Base-by-base conservation (phyloP, 2,888 invertebrate species). In the Plusia festucae region DNA sequence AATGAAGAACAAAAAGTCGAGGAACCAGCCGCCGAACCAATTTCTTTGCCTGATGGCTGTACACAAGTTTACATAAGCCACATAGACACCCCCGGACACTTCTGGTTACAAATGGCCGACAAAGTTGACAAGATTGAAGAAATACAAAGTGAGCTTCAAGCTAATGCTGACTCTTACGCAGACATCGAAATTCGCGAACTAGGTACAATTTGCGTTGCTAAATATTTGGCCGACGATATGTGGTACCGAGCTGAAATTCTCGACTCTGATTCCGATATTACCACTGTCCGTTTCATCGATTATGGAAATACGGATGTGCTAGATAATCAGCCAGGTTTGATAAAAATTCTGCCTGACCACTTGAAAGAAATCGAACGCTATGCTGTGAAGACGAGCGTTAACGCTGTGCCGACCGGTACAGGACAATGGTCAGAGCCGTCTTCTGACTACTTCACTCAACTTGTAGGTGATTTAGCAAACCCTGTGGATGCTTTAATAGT, bases 241-340 rank as follows among this genome's bases (percentile, higher is more conserved):
- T 99, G 99, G 99, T 99, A 99, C 89, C 96, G 99, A 65, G 99
- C 99, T 0, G 97, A 97, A 85, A 97, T 99, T 9, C 96, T 99
- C 49, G 98, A 98, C 85, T 96, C 97, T 0, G 97, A 97, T 72
- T 95, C 96, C 7, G 97, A 97, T 72, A 96, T 97, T 46, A 97
- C 97, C 11, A 97, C 97, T 0, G 96, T 98, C 0, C 96, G 97
- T 34, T 98, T 97, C 80, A 96, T 97, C 15, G 98, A 98, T 85
- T 97, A 96, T 81, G 98, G 98, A 11, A 97, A 97, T 82, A 97
- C 97, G 0, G 97, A 98, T 79, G 96, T 97, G 0, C 93, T 97
- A 0, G 96, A 96, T 53, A 97, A 97, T 71, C 94, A 95, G 22
- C 95, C 96, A 0, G 95, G 93, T 0, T 90, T 96, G 24, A 92